phyloP scores from a whole-genome alignment of 1,140 invertebrate species.

The Drosophila repleta region DNA sequence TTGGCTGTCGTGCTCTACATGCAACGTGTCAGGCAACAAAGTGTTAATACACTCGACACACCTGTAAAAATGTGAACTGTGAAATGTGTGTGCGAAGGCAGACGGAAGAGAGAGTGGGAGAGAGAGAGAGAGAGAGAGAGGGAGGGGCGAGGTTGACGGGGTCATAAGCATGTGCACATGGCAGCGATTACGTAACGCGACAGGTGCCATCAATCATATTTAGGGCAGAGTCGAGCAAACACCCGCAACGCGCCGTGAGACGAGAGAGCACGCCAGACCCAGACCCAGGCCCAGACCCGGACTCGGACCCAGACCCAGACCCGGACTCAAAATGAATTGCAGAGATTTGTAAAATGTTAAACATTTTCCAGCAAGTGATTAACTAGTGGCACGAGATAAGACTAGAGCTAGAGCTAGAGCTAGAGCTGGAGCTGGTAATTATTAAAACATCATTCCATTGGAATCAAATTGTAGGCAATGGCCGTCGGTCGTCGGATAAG shows the following conservation, averaged over 20 bases:
- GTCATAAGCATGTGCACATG: slow-evolving; percentile 57
- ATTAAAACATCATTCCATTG: neutral
- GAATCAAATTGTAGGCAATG: slow-evolving; percentile 2
- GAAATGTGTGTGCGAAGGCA: slow-evolving; percentile 23
- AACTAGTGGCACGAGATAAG: slow-evolving; percentile 31
- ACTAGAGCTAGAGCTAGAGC: neutral
- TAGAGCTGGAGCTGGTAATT: slow-evolving; percentile 7
- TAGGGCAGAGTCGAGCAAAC: slow-evolving; percentile 40
- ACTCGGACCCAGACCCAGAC: no score
- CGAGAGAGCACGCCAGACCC: neutral
- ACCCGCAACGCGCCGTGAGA: neutral
- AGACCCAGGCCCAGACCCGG: no score
- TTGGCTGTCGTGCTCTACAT: slow-evolving; percentile 53
- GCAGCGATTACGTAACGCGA: slow-evolving; percentile 79
- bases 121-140: neutral
- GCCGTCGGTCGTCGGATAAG: slow-evolving; percentile 49
- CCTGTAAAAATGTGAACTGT: slow-evolving; percentile 60
- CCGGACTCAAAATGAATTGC: slow-evolving; percentile 45
- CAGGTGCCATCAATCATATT: slow-evolving; percentile 79
- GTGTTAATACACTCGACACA: slow-evolving; percentile 64
- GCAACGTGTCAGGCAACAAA: slow-evolving; percentile 68
- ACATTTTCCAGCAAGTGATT: slow-evolving; percentile 49
- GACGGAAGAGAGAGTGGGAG: neutral
- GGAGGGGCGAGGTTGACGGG: slow-evolving; percentile 29
- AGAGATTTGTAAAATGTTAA: slow-evolving; percentile 36